Base-by-base conservation (phyloP, 1,140 invertebrate species). In the Pseudomyrmex sp. region DNA sequence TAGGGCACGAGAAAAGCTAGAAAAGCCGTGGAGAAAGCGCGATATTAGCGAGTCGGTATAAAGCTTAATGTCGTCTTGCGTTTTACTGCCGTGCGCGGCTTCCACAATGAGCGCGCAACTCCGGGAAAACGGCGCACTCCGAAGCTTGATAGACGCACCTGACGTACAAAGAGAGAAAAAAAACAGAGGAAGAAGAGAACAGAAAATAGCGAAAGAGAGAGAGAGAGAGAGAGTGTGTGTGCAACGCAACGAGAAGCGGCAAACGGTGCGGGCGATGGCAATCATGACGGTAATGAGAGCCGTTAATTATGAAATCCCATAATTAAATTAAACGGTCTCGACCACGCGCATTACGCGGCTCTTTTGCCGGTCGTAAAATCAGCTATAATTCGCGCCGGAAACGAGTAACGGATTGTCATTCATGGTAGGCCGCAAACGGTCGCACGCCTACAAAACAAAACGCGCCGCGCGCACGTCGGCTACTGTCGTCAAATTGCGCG, bases 281-380 rank as follows among this genome's bases (percentile, higher is more conserved):
- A 89, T 89, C 80, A 80, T 82, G 87, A 84, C 88, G 73, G 70
- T 86, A 89, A 89, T 84, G 88, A 89, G 88, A 86, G 70, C 65
- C 77, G 88, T 88, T 89, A 89, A 89, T 89, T 89, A 89, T 86
- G 76, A 86, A 86, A 89, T 86, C 80, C 87, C 72, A 89, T 89
- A 89, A 89, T 89, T 89, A 88, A 89, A 89, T 88, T 86, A 88
- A 89, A 89, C 59, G 75, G 61, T 83, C 76, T 85, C 84, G 86
- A 82, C 56, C 82, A 56, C 75, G 80, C 80, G 35, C 69, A 72
- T 68, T 18, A 58, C 73, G 52, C 26, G 62, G 62, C 87, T 83
- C 84, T 85, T 85, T 88, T 83, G 77, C 63, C 86, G 77, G 83
- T 85, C 68, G 87, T 88, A 88, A 88, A 88, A 88, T 68, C 86